phyloP scores from a whole-genome alignment of 2,113 vertebrate species.

The Larimichthys polyactis region DNA sequence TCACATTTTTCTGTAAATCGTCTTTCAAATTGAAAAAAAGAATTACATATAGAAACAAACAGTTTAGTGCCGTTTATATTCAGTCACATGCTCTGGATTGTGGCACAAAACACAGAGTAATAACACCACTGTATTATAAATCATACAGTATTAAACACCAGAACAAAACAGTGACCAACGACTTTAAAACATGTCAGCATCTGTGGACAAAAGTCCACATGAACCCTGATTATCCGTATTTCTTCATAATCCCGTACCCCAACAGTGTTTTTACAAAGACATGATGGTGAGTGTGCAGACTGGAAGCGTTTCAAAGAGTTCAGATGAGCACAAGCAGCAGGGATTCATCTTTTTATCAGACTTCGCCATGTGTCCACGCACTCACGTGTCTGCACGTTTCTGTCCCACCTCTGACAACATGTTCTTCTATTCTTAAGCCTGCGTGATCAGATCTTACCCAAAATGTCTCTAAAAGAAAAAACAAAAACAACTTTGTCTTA shows the following conservation, averaged over 20 bases:
- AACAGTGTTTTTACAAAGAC: not conserved
- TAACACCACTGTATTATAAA: not conserved
- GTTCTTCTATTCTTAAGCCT: slow-evolving; percentile 9
- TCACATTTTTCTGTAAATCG: too few relatives aligned
- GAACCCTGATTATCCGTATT: not conserved
- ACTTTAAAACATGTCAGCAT: not conserved
- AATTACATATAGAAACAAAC: not conserved
- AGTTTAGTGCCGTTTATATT: not conserved
- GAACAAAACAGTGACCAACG: not conserved
- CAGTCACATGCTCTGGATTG: not conserved
- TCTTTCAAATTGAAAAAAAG: not conserved
- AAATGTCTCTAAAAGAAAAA: not conserved
- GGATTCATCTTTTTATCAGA: slow-evolving; percentile 46
- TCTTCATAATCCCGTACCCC: slow-evolving; percentile 32
- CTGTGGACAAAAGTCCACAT: not conserved
- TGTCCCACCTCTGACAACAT: not conserved
- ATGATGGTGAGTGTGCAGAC: slow-evolving; percentile 13
- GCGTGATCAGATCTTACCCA: not conserved
- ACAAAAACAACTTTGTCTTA: not conserved
- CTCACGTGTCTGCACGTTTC: not conserved
- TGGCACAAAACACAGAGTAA: not conserved
- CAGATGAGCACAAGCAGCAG: slow-evolving; percentile 57
- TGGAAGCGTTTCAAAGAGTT: slow-evolving; percentile 18
- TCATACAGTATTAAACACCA: not conserved
- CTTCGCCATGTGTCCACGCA: slow-evolving; percentile 45